Evolutionary conservation across 2,113 vertebrate species (phyloP).

Genomic region (Ardeotis arabs): DNA sequence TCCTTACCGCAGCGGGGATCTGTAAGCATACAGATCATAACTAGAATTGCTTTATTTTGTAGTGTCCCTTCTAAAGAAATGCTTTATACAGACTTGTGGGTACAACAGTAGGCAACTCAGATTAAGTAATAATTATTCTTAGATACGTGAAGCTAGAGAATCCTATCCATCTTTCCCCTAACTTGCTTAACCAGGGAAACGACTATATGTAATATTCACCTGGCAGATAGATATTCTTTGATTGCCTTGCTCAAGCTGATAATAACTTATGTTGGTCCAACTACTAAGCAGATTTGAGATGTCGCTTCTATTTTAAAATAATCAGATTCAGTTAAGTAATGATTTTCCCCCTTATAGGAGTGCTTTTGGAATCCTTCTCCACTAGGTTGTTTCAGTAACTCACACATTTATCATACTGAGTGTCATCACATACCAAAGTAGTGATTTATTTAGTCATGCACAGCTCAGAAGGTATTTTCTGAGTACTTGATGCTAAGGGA

Average conservation of each 20-base stretch:
- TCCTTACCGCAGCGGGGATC: neutral
- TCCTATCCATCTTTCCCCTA: neutral
- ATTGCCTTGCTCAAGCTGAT: neutral
- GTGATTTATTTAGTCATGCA: neutral
- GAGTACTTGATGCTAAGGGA: neutral
- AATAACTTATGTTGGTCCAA: neutral
- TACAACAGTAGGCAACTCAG: neutral
- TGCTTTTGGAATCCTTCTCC: neutral
- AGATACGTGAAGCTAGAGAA: neutral
- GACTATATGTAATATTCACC: neutral
- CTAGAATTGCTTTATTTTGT: neutral
- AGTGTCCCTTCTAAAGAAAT: neutral
- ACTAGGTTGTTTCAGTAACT: neutral
- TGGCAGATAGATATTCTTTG: neutral
- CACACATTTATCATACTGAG: neutral
- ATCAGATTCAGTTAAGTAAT: neutral
- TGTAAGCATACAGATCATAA: neutral
- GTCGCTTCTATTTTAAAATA: neutral
- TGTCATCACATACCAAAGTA: neutral
- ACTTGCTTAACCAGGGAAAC: neutral
- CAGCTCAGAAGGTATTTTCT: constrained; percentile 10
- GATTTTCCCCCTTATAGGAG: neutral
- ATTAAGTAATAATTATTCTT: neutral
- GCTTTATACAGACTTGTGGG: neutral
- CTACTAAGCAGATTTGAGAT: neutral